Evolutionary conservation across 2,888 invertebrate genomes (phyloP).

Genomic region (Vanessa cardui): DNA sequence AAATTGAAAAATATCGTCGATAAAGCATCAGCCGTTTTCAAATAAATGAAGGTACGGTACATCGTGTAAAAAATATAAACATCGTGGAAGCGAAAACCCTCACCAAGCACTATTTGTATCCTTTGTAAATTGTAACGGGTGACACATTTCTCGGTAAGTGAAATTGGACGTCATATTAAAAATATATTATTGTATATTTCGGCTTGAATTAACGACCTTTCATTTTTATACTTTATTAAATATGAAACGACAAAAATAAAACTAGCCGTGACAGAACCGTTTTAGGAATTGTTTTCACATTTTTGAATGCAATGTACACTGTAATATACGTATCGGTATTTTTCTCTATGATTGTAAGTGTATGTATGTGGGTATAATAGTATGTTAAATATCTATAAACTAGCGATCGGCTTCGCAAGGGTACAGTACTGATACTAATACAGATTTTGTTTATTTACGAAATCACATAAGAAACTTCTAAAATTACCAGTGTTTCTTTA

Average conservation of each 20-base stretch:
- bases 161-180: constrained; percentile 1
- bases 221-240: neutral
- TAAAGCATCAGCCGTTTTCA: neutral
- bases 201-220: neutral
- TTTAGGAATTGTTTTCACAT: no score
- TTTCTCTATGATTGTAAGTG: no score
- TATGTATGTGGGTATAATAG: no score
- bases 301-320: no score
- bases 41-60: constrained; percentile 3
- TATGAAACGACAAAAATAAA: neutral
- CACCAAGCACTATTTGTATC: neutral
- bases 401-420: no score
- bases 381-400: no score
- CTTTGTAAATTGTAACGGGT: neutral
- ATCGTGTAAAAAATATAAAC: neutral
- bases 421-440: no score
- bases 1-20: neutral
- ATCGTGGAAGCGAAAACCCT: neutral
- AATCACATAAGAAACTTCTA: no score
- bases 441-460: no score
- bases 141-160: neutral
- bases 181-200: neutral
- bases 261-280: no score
- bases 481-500: no score
- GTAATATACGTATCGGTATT: no score